Evolutionary conservation across 2,888 invertebrate species (phyloP).

Genomic region (Macrosiphum euphorbiae): DNA sequence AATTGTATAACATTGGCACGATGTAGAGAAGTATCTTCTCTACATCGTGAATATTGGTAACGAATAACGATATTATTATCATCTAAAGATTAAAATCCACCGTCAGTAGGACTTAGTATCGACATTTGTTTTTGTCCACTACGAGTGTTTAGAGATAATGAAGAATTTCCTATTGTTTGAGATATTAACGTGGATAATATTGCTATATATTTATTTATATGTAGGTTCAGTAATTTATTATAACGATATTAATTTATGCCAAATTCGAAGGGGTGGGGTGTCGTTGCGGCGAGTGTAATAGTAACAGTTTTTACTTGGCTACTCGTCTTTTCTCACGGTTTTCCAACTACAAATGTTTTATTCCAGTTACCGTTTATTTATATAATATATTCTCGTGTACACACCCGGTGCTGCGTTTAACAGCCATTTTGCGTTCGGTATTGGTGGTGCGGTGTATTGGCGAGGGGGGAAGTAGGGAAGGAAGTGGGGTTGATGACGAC

Average conservation of each 20-base stretch:
- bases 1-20: no score
- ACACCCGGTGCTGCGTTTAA: background rate
- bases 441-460: background rate
- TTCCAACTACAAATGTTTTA: background rate
- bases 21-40: no score
- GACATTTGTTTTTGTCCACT: background rate
- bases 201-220: background rate
- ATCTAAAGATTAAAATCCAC: no score
- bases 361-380: background rate
- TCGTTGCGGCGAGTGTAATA: background rate
- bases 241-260: background rate
- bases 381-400: background rate
- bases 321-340: slow-evolving; percentile 10
- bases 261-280: background rate
- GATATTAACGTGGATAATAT: background rate
- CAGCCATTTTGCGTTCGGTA: slow-evolving; percentile 31
- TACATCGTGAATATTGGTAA: no score
- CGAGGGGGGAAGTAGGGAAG: background rate
- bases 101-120: no score
- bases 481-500: background rate
- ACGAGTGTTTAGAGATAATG: background rate
- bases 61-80: no score
- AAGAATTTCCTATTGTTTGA: background rate
- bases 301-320: background rate
- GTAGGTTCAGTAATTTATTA: background rate